Percentiles rank a stretch among this genome's conserved stretches.
Evolutionary conservation across 2,113 vertebrate genomes (phyloP).

Genomic region (Oceanodroma tethys): DNA sequence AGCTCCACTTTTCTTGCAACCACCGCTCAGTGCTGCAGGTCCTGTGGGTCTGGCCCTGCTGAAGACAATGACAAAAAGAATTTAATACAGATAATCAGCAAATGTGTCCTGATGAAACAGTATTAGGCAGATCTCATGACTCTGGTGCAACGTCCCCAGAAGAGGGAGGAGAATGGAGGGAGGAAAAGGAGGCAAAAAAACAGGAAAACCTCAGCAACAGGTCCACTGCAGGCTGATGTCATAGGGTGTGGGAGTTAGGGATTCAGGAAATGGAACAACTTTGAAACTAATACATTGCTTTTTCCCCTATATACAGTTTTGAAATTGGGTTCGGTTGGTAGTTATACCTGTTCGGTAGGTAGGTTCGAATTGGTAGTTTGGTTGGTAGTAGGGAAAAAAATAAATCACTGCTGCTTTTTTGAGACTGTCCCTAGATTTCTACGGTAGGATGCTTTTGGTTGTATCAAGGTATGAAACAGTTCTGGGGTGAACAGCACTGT

Average conservation of each 20-base stretch:
- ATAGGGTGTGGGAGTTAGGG: not conserved
- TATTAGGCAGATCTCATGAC: not conserved
- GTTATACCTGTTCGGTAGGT: not conserved
- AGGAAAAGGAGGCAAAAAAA: not conserved
- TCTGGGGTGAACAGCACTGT: not conserved
- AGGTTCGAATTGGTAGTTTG: no score
- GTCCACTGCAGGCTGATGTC: not conserved
- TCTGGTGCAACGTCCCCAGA: not conserved
- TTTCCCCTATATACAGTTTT: not conserved
- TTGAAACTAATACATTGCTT: not conserved
- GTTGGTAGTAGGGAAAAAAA: not conserved
- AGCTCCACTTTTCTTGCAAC: not conserved
- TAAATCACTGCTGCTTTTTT: not conserved
- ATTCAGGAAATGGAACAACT: not conserved
- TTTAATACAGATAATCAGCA: not conserved
- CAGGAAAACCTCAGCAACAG: not conserved
- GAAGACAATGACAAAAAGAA: not conserved
- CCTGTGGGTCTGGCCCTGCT: not conserved
- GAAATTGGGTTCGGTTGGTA: not conserved
- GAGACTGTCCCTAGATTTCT: not conserved
- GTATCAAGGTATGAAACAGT: not conserved
- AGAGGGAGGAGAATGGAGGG: not conserved
- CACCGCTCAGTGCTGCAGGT: not conserved
- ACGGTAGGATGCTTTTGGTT: not conserved
- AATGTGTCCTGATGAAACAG: not conserved